These are phyloP conservation scores for Hyperoplus immaculatus DNA, from an alignment of 2,797 vertebrate species.

Conservation along the genomic window DNA sequence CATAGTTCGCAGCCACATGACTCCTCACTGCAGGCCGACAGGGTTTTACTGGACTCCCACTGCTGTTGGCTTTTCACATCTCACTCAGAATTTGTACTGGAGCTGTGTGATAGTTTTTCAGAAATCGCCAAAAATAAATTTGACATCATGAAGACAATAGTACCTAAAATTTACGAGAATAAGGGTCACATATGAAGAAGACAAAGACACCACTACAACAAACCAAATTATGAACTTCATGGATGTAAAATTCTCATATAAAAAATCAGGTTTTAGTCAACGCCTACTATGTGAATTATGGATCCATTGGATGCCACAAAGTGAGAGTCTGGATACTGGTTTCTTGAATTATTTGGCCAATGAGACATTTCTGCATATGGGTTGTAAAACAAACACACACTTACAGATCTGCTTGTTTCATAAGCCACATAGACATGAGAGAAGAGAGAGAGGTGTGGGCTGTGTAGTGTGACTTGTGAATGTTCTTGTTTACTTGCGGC, in stretches of 20 bases:
- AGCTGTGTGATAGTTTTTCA: background rate
- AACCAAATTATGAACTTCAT: too few species aligned
- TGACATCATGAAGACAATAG: too few species aligned
- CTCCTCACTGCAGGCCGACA: constrained; percentile 30
- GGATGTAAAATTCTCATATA: background rate
- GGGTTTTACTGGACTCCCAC: constrained; percentile 40
- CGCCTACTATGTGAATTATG: background rate
- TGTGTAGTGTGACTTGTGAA: background rate
- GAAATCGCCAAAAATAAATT: too few species aligned
- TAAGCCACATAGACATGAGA: background rate
- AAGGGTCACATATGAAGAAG: too few species aligned
- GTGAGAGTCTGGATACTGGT: background rate
- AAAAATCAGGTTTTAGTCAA: background rate
- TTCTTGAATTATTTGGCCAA: background rate
- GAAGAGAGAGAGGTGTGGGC: background rate
- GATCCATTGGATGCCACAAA: background rate
- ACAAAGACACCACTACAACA: too few species aligned
- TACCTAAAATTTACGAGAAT: too few species aligned
- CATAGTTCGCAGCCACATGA: constrained; percentile 46
- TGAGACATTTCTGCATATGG: background rate
- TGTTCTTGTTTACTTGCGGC: background rate
- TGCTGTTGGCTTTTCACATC: constrained; percentile 27
- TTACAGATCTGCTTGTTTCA: background rate
- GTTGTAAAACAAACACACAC: background rate
- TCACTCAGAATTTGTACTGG: constrained; percentile 20